Evolutionary conservation across 2,113 vertebrate species (phyloP), one percentile per base, ranked within the genome.

Genomic region (Perca flavescens): DNA sequence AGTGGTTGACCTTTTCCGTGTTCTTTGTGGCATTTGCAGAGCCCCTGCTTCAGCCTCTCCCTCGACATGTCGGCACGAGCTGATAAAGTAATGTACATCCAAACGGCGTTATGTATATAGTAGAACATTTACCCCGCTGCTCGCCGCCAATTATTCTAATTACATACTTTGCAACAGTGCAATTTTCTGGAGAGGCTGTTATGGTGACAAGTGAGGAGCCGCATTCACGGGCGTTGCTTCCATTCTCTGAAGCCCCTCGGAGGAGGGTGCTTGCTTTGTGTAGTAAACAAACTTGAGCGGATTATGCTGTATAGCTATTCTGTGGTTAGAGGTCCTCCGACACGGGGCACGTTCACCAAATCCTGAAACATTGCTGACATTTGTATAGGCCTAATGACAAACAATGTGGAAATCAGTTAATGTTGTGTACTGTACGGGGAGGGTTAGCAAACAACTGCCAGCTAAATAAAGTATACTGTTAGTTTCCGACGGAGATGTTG

Each of bases 211-310:
- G 72, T 75, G 87, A 80, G 66, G 87, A 80, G 74, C 61, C 13
- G 22, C 3, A 64, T 80, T 86, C 74, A 34, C 68, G 70, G 65
- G 34, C 71, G 0, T 54, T 13, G 53, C 83, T 77, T 86, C 77
- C 34, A 70, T 84, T 87, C 83, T 80, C 56, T 83, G 61, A 89
- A 90, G 83, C 83, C 53, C 22, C 77, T 77, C n/a, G 6, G 58
- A 76, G 79, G 74, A 79, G 73, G 68, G 74, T 70, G 84, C 74
- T 85, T 69, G 76, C 79, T 91, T 93, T 92, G 86, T 90, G 72
- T 83, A 46, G 89, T 83, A 92, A 93, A 93, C 84, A 93, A 80
- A 81, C 87, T 87, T 87, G 25, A 88, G 86, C 57, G 77, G 89
- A 93, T 92, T 90, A 89, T 34, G 73, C 77, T 77, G 28, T 60